These are phyloP conservation scores for Microctenopoma stevenorrisi DNA, from an alignment of 2,797 vertebrate species.

Conservation along the genomic window DNA sequence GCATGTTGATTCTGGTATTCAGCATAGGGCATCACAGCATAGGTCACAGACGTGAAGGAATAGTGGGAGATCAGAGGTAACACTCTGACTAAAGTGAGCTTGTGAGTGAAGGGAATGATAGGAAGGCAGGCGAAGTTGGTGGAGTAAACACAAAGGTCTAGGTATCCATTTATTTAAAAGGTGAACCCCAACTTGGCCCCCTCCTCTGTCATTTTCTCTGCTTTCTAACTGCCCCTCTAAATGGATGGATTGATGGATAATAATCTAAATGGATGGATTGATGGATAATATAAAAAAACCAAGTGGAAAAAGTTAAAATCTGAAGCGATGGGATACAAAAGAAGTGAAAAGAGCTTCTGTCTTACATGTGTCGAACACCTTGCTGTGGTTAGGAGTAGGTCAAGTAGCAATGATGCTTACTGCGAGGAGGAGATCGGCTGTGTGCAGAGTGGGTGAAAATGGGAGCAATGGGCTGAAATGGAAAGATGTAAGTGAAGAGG, in stretches of 20 bases:
- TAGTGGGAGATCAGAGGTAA: slow-evolving; percentile 45
- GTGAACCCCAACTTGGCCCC: slow-evolving; percentile 51
- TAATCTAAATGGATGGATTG: slow-evolving; percentile 5
- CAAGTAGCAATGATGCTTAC: slow-evolving; percentile 64
- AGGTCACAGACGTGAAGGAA: slow-evolving; percentile 52
- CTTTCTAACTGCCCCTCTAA: slow-evolving; percentile 54
- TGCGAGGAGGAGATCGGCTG: slow-evolving; percentile 44
- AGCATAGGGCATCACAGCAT: slow-evolving; percentile 41
- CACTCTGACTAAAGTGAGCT: slow-evolving; percentile 28
- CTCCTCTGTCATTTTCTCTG: slow-evolving; percentile 54
- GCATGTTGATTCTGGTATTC: slow-evolving; percentile 67
- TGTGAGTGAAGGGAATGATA: slow-evolving; percentile 22
- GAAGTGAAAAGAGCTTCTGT: slow-evolving; percentile 49
- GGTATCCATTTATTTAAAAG: slow-evolving; percentile 21
- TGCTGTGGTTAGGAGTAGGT: slow-evolving; percentile 66
- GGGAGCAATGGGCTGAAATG: slow-evolving; percentile 59
- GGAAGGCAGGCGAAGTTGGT: slow-evolving; percentile 7
- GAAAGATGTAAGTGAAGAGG: slow-evolving; percentile 43
- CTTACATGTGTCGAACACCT: slow-evolving; percentile 61
- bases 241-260: background rate
- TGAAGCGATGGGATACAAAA: slow-evolving; percentile 16
- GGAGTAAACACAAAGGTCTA: background rate
- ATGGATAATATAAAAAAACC: slow-evolving; percentile 31
- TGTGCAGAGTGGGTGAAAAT: slow-evolving; percentile 57
- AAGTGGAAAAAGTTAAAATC: slow-evolving; percentile 9